phyloP scores from a whole-genome alignment of 2,797 vertebrate species.

The Sitta carolinensis region DNA sequence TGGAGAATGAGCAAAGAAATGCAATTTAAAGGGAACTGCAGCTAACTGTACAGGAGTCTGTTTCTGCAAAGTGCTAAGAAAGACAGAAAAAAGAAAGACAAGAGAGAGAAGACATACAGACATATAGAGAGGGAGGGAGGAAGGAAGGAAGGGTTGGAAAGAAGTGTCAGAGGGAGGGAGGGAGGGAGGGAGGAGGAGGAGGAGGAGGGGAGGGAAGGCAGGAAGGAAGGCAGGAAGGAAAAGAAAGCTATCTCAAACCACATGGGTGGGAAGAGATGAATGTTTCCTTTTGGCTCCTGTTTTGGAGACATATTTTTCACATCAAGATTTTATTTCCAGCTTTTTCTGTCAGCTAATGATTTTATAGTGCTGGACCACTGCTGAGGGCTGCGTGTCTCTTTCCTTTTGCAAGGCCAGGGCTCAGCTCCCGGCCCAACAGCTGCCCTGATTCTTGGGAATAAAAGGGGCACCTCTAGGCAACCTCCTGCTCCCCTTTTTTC shows the following conservation, averaged over 20 bases:
- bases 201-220: too few species aligned
- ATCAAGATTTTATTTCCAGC: background rate
- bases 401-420: background rate
- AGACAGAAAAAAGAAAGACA: background rate
- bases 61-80: background rate
- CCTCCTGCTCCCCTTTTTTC: background rate
- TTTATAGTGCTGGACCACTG: background rate
- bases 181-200: too few species aligned
- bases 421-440: background rate
- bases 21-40: background rate
- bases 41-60: background rate
- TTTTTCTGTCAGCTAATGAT: background rate
- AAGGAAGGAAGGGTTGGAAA: background rate
- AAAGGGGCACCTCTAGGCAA: background rate
- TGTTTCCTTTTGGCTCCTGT: background rate
- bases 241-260: background rate
- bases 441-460: background rate
- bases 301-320: background rate
- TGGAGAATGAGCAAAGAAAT: constrained; percentile 3
- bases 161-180: too few species aligned
- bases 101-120: background rate
- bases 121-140: background rate
- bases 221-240: background rate
- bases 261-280: background rate
- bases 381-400: background rate